Base-by-base conservation (phyloP, 2,888 invertebrate species). In the Dorcus parallelipipedus region DNA sequence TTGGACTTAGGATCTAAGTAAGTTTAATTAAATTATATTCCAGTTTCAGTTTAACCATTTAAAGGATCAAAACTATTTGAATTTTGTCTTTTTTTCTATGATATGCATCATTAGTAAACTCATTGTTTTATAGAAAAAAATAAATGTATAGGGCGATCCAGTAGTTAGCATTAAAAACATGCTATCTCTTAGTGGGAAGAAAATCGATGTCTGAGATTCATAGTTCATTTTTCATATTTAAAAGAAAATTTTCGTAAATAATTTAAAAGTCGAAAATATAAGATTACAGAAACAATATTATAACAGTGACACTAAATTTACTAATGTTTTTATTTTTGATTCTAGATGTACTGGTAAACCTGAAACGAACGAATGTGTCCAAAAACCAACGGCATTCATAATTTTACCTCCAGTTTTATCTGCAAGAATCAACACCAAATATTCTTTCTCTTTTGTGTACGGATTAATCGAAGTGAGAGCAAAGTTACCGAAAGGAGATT, bases 401-500 rank as follows among this genome's bases (percentile, higher is more conserved):
- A 87, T 90, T 49, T 71, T 90, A 47, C 90, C 90, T 0, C 90
- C 91, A 0, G 77, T 90, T 3, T 79, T 84, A 26, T 87, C 88
- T 1, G 86, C 86, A 0, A 81, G 83, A 52, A 68, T 91, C 9
- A 83, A 81, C 41, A 86, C 87, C 1, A 86, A 82, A 66, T 79
- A 83, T 41, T 77, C 76, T 0, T 88, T 91, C 68, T 82, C 82
- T 4, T 91, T 91, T 67, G 81, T 82, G 8, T 90, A 88, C 70
- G 91, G 91, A 9, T 82, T 79, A 41, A 79, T 91, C 9, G 83
- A 87, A 69, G 78, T 91, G 3, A 81, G 83, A 20, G 91, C 91
- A 0, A 88, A 87, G 73, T 70, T 92, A 20, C 90, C 91, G 0
- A 81, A 81, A 62, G 91, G 91, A 0, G 88, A 91, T 71, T 91